A percentile compares a stretch with the other conserved stretches of the same genome.
Conservation (phyloP, 2,113 vertebrate genomes). For the Pachycephala philippinensis region DNA sequence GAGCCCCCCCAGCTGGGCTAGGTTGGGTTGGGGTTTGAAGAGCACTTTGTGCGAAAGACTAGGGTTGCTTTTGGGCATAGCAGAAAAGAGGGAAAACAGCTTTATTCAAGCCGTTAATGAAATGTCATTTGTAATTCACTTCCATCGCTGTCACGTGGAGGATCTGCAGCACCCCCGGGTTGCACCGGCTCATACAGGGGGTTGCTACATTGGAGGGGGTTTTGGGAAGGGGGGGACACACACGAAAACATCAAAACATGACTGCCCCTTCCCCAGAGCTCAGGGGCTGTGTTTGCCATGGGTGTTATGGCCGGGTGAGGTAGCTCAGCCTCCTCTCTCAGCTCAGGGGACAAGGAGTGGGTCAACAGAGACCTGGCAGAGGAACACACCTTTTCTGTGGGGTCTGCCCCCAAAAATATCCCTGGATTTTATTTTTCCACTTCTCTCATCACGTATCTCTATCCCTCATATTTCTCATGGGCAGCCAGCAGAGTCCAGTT, state of each 20-base stretch:
- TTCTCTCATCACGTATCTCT: neutral
- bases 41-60: neutral
- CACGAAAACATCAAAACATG: accelerated
- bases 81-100: conserved; percentile 52
- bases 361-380: neutral
- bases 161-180: neutral
- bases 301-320: neutral
- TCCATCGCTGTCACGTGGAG: neutral
- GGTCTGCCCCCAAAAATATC: neutral
- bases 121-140: conserved; percentile 68
- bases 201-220: neutral
- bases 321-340: neutral
- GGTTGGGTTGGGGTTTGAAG: neutral
- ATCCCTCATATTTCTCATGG: accelerated
- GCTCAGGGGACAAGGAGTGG: neutral
- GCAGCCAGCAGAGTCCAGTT: accelerated
- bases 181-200: neutral
- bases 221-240: neutral
- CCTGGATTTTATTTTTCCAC: neutral
- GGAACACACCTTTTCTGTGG: neutral
- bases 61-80: conserved; percentile 5
- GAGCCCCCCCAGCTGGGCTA: neutral
- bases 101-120: conserved; percentile 72
- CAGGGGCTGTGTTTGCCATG: neutral
- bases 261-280: accelerated